Conservation (phyloP, 2,888 invertebrate genomes). For the Acanthococcus lagerstroemiae region DNA sequence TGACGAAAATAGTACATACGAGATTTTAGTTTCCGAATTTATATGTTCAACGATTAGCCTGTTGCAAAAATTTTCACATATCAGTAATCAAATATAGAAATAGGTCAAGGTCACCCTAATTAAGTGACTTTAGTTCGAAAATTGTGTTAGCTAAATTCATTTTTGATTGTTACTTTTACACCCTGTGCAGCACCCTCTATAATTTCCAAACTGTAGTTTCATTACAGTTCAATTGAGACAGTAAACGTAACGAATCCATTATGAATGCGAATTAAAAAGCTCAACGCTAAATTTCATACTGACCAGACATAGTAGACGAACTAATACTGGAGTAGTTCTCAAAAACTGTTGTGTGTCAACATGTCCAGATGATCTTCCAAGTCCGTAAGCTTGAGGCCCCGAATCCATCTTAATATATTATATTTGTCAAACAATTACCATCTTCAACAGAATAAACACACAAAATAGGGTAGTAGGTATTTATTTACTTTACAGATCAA, state of each 20-base stretch:
- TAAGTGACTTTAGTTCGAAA: background rate
- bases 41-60: conserved; percentile 9
- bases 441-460: conserved; percentile 8
- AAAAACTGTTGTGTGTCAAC: conserved; percentile 33
- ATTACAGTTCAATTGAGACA: background rate
- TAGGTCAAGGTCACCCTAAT: conserved; percentile 15
- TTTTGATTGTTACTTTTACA: too few relatives aligned
- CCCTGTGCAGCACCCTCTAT: too few relatives aligned
- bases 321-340: conserved; percentile 32
- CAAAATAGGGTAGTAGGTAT: background rate
- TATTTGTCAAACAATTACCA: conserved; percentile 37
- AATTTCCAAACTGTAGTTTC: background rate
- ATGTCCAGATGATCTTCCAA: conserved; percentile 32
- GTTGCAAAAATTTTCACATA: conserved; percentile 18
- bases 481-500: background rate
- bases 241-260: background rate
- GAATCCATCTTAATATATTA: conserved; percentile 34
- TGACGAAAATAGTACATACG: too few relatives aligned
- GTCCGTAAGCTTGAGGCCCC: conserved; percentile 34
- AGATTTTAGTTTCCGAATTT: background rate
- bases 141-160: too few relatives aligned
- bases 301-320: conserved; percentile 33
- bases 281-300: background rate
- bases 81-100: conserved; percentile 7
- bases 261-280: background rate